Base-by-base conservation (phyloP, 2,888 invertebrate genomes). In the Amiota mariae region DNA sequence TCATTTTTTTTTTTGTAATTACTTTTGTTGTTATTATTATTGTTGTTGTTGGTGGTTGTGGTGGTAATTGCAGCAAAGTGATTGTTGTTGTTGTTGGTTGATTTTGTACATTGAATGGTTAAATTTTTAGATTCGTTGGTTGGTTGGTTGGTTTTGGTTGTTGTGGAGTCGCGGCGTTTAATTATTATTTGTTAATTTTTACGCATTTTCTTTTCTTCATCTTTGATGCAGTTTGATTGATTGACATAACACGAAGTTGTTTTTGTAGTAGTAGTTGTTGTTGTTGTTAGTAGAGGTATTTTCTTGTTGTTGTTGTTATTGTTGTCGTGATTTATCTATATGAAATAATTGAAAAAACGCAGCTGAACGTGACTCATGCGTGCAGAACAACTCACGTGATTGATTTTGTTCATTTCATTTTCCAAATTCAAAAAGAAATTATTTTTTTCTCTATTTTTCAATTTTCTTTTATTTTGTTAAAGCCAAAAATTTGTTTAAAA, bases 161-260 rank as follows among this genome's bases (percentile, higher is more conserved):
- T 36, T 36, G 79, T 78, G 81, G 76, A 78, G 81, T 82, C 82
- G 82, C 77, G 73, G 71, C 12, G 57, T 68, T 71, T 57, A 67
- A 61, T 72, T 74, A 68, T 73, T 72, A 54, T 59, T 61, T 73
- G 59, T 72, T 71, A 70, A 71, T 72, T 74, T 72, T 47, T 9
- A 8, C 6, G 66, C 72, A 73, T 72, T 64, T 64, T 36, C 36
- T 36, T 36, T 36, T 36, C 4, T 36, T 36, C 36, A 36, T 4
- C 8, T 36, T 36, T 6, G 6, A 68, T 64, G 80, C 85, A 85
- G 86, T 72, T 81, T 84, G 85, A 85, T 86, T 84, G 64, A 85
- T 73, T 86, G 85, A 75, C 83, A 85, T 85, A 85, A 85, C 85
- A 86, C 85, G 86, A 86, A 86, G 85, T 78, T 70, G 70, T 46